Percentiles rank a stretch among this genome's conserved stretches.
phyloP scores from a whole-genome alignment of 2,888 invertebrate genomes.

The Lithodes maja region DNA sequence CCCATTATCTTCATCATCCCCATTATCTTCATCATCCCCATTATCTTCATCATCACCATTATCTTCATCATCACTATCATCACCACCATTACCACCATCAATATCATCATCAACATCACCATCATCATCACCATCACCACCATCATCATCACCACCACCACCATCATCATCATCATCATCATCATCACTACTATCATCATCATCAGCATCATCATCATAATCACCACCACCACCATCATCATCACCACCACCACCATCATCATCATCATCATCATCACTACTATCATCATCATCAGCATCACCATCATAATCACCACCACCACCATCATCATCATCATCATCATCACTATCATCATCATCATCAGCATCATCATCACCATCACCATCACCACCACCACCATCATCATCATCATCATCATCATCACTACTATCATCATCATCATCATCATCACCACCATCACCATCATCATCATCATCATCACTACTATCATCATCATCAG shows the following conservation, averaged over 20 bases:
- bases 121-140: neutral
- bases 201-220: too few species aligned
- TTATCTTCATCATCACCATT: too few species aligned
- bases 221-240: too few species aligned
- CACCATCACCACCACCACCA: too few species aligned
- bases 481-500: slow-evolving; percentile 9
- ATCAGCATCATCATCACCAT: too few species aligned
- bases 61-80: neutral
- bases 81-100: neutral
- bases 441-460: neutral
- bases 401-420: too few species aligned
- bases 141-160: neutral
- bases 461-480: slow-evolving; percentile 19
- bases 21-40: neutral
- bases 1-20: neutral
- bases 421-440: too few species aligned
- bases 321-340: too few species aligned
- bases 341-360: too few species aligned
- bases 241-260: slow-evolving; percentile 21
- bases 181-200: too few species aligned
- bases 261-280: slow-evolving; percentile 3
- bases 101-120: neutral
- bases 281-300: too few species aligned
- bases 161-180: too few species aligned
- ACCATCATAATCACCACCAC: neutral